Percentiles rank a stretch among this genome's conserved stretches.
phyloP scores from a whole-genome alignment of 2,113 vertebrate species.

The Tautogolabrus adspersus region DNA sequence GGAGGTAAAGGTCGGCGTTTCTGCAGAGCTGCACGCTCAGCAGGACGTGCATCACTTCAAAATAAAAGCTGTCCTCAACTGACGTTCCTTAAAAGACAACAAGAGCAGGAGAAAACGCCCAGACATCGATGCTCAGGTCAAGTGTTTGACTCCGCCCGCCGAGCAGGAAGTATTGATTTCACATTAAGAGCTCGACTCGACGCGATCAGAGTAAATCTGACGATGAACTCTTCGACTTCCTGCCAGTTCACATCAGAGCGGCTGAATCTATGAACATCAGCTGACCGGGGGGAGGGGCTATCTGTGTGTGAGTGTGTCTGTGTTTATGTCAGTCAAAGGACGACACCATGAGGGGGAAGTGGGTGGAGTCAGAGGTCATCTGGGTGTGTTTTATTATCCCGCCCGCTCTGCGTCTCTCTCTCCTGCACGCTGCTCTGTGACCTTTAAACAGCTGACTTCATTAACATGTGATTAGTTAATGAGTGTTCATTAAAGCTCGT shows the following conservation, averaged over 20 bases:
- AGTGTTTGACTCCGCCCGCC: constrained; percentile 83
- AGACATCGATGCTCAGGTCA: constrained; percentile 81
- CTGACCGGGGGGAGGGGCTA: constrained; percentile 81
- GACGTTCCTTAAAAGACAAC: constrained; percentile 29
- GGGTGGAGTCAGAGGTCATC: constrained; percentile 4
- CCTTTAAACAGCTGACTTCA: too few relatives aligned
- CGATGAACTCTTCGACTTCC: constrained; percentile 93
- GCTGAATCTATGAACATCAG: constrained; percentile 86
- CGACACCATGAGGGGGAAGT: constrained; percentile 40
- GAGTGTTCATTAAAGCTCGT: too few relatives aligned
- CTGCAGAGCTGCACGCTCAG: too few relatives aligned
- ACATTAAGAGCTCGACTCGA: constrained; percentile 84
- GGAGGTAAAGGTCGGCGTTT: too few relatives aligned
- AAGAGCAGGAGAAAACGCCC: neutral
- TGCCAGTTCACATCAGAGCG: constrained; percentile 88
- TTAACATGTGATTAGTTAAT: too few relatives aligned
- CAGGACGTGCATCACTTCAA: neutral
- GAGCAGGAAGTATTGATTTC: constrained; percentile 93
- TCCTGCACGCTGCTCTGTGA: too few relatives aligned
- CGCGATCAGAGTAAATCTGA: constrained; percentile 85
- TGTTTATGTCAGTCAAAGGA: too few relatives aligned
- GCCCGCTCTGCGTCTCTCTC: too few relatives aligned
- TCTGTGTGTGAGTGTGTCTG: constrained; percentile 69
- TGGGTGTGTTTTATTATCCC: too few relatives aligned
- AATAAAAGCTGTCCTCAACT: constrained; percentile 56